A percentile compares a stretch with the other conserved stretches of the same genome.
These are phyloP conservation scores for Cephalopachus bancanus DNA, from an alignment of 2,797 vertebrate species.

Conservation along the genomic window DNA sequence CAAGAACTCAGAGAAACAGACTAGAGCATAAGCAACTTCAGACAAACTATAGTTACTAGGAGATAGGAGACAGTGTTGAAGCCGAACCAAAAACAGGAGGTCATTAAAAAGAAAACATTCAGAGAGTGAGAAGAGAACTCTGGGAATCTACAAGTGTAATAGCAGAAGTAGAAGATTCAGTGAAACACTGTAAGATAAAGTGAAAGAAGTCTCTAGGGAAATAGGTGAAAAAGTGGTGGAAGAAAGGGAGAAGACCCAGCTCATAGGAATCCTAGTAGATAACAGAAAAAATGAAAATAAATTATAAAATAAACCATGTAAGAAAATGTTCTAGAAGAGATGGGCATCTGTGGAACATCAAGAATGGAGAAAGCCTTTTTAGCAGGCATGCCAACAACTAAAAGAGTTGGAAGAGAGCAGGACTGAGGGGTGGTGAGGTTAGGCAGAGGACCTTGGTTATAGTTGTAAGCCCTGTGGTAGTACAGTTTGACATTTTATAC, in stretches of 20 bases:
- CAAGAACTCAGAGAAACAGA: constrained; percentile 9
- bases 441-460: neutral
- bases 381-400: neutral
- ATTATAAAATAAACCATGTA: neutral
- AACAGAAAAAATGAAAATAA: constrained; percentile 27
- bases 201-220: neutral
- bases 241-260: neutral
- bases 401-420: neutral
- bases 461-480: neutral
- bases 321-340: constrained; percentile 34
- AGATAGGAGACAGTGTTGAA: neutral
- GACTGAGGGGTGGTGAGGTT: too few relatives aligned
- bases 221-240: neutral
- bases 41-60: neutral
- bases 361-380: neutral
- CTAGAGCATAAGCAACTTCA: neutral
- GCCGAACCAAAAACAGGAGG: neutral
- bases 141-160: neutral
- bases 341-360: neutral
- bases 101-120: neutral
- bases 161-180: constrained; percentile 24
- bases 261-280: neutral
- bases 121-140: neutral
- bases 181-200: neutral
- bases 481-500: neutral